phyloP scores from a whole-genome alignment of 2,888 invertebrate species.

The Eudemis profundana region DNA sequence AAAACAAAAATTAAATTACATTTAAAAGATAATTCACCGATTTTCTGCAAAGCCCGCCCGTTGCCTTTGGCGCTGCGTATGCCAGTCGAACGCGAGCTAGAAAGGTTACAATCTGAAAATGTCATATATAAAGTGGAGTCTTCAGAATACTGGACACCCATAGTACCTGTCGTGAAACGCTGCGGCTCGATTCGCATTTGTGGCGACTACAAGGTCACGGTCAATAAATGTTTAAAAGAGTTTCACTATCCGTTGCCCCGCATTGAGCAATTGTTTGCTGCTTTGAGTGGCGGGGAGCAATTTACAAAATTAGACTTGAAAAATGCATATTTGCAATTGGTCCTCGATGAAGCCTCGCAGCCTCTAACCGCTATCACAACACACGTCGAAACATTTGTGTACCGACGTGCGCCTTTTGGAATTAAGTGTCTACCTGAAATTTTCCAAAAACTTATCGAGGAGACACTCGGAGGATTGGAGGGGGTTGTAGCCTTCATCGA shows the following conservation, averaged over 20 bases:
- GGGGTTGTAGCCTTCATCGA: constrained; percentile 17
- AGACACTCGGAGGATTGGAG: constrained; percentile 6
- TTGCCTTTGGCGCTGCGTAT: constrained; percentile 17
- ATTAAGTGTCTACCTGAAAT: constrained; percentile 6
- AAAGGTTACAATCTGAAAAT: constrained; percentile 1
- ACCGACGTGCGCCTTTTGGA: constrained; percentile 34
- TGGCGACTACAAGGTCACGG: constrained; percentile 51
- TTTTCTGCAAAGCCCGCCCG: constrained; percentile 22
- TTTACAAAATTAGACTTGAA: constrained; percentile 50
- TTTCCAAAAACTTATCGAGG: constrained; percentile 12
- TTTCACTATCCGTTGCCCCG: constrained; percentile 48
- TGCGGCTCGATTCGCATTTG: constrained; percentile 45
- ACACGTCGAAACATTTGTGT: constrained; percentile 48
- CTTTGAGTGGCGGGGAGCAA: constrained; percentile 46
- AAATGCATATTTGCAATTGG: constrained; percentile 48
- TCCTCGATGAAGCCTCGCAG: constrained; percentile 46
- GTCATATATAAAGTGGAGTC: constrained; percentile 23
- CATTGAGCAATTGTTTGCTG: constrained; percentile 46
- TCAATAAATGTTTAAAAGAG: constrained; percentile 48
- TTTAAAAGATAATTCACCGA: constrained; percentile 17
- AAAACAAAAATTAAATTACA: constrained; percentile 4
- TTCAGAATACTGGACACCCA: constrained; percentile 12
- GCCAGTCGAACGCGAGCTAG: constrained; percentile 17
- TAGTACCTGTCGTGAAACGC: constrained; percentile 8
- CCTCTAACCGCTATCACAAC: constrained; percentile 49